These are phyloP conservation scores for Lutjanus campechanus DNA, from an alignment of 2,797 vertebrate genomes.

Conservation along the genomic window DNA sequence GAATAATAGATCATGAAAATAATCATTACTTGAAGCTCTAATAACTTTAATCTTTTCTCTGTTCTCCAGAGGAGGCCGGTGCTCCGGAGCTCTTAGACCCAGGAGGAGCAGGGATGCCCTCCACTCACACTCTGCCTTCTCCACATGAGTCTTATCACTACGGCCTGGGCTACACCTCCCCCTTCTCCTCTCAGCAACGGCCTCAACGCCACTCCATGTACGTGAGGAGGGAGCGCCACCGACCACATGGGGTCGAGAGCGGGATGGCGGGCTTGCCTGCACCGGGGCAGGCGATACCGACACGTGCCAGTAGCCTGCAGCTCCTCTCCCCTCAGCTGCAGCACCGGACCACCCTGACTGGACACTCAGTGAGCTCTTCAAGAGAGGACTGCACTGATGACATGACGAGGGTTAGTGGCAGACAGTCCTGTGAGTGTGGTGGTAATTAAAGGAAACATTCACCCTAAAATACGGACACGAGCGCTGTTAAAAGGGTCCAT, in stretches of 20 bases:
- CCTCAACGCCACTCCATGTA: constrained; percentile 99
- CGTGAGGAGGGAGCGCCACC: constrained; percentile 96
- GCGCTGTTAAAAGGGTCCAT: background rate
- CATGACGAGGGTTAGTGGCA: constrained; percentile 88
- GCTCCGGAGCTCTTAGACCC: constrained; percentile 93
- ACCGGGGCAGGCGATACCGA: constrained; percentile 92
- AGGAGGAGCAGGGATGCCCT: constrained; percentile 79
- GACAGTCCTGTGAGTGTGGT: background rate
- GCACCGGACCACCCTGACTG: constrained; percentile 90
- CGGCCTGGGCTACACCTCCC: constrained; percentile 97
- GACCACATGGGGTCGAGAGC: constrained; percentile 85
- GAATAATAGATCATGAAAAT: background rate
- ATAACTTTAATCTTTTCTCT: background rate
- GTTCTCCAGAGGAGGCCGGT: constrained; percentile 88
- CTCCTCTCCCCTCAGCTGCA: constrained; percentile 97
- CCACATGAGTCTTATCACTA: constrained; percentile 98
- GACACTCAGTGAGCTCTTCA: constrained; percentile 90
- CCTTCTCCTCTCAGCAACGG: constrained; percentile 98
- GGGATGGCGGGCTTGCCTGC: constrained; percentile 83
- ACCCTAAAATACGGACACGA: constrained; percentile 20
- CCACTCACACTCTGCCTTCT: constrained; percentile 93
- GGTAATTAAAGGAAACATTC: constrained; percentile 24
- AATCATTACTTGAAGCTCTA: background rate
- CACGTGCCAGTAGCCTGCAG: constrained; percentile 97
- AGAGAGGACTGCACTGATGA: constrained; percentile 92